Conservation (phyloP, 64 coral and sea anemone species). For the Montipora efflorescens region DNA sequence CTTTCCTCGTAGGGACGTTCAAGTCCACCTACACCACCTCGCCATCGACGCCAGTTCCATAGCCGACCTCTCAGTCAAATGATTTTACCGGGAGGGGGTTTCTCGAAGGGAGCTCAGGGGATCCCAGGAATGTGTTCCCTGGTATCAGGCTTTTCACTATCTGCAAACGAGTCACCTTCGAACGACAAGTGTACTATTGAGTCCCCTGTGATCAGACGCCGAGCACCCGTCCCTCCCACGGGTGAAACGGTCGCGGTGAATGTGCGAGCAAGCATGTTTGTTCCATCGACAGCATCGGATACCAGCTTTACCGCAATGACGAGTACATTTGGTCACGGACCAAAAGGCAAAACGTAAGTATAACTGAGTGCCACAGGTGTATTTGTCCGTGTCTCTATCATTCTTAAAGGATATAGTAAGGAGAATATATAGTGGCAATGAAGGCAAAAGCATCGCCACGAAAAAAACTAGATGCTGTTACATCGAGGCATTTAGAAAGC, state of each 20-base stretch:
- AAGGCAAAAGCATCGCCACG: too few relatives aligned
- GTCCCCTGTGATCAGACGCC: constrained; percentile 72
- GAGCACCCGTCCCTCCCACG: constrained; percentile 69
- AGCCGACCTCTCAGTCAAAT: constrained; percentile 90
- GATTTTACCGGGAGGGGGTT: constrained; percentile 43
- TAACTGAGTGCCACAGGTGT: neutral
- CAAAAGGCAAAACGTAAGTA: constrained; percentile 45
- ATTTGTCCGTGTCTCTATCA: neutral
- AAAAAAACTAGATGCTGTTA: too few relatives aligned
- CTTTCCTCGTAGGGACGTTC: constrained; percentile 30
- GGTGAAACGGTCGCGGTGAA: constrained; percentile 81
- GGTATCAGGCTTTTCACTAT: constrained; percentile 77
- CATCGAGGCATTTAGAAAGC: too few relatives aligned
- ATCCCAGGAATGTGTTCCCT: constrained; percentile 65
- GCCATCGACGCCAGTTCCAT: constrained; percentile 80
- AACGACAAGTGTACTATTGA: constrained; percentile 23
- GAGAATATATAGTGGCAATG: too few relatives aligned
- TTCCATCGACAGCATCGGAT: constrained; percentile 35
- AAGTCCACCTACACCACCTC: constrained; percentile 85
- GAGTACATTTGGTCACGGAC: constrained; percentile 85
- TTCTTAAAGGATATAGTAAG: too few relatives aligned
- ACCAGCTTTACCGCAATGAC: constrained; percentile 56
- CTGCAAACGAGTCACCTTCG: constrained; percentile 43
- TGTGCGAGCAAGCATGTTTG: constrained; percentile 65
- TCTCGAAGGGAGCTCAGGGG: constrained; percentile 56